Conservation (phyloP, 2,113 vertebrate species). For the Eleginops maclovinus region DNA sequence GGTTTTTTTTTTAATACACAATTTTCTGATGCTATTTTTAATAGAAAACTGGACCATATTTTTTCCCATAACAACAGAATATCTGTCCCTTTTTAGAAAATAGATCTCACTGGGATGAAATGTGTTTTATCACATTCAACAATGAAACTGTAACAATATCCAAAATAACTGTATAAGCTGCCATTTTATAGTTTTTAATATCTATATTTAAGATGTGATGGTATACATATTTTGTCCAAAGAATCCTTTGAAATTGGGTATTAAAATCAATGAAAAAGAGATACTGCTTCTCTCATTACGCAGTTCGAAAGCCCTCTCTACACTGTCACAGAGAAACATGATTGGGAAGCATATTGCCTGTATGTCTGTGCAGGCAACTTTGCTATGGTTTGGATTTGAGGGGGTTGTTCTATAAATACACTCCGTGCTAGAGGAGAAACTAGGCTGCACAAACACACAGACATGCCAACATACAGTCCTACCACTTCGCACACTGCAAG, state of each 20-base stretch:
- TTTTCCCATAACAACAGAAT: not conserved
- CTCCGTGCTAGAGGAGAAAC: conserved; percentile 70
- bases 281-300: not conserved
- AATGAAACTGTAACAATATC: not conserved
- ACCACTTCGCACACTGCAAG: conserved; percentile 31
- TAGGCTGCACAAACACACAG: conserved; percentile 73
- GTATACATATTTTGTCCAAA: not conserved
- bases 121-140: not conserved
- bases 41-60: not conserved
- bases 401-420: conserved; percentile 79
- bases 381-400: conserved; percentile 73
- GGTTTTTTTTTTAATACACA: conserved; percentile 20
- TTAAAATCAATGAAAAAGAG: not conserved
- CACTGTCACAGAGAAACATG: conserved; percentile 52
- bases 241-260: not conserved
- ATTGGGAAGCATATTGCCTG: conserved; percentile 59
- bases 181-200: not conserved
- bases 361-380: conserved; percentile 66
- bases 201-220: conserved; percentile 3
- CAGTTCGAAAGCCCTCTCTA: conserved; percentile 31
- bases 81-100: conserved; percentile 10
- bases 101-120: not conserved
- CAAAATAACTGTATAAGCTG: not conserved
- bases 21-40: conserved; percentile 25
- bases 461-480: conserved; percentile 62